Evolutionary conservation across 1,140 invertebrate species (phyloP), one percentile per base, ranked within the genome.

Genomic region (Eriosoma lanigerum): DNA sequence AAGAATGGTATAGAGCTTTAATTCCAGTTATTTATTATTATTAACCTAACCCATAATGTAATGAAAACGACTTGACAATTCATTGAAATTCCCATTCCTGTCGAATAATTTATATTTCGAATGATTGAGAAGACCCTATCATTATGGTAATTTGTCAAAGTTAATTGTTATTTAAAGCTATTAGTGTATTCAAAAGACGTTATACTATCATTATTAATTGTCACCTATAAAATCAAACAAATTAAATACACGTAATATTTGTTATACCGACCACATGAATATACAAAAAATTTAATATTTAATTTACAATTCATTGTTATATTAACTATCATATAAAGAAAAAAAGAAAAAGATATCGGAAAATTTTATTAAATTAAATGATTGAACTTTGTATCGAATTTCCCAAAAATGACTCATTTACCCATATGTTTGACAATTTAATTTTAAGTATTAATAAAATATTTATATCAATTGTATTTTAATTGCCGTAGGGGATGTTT

Each of bases 21-120:
- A 29, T 29, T 62, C 2, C 29, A 62, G 58, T 29, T 62, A 62
- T 29, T 62, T 62, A 62, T 29, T 62, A n/a, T n/a, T n/a, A n/a
- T n/a, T n/a, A n/a, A n/a, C n/a, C n/a, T 8, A 62, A 29, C 1
- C 15, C 15, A 1, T 32, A 29, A 29, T 24, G 26, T 62, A 13
- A 62, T 62, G 8, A 29, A 62, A 62, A 62, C 8, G 6, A 3
- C 19, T 62, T 6, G 15, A 60, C 1, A 15, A 60, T 60, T 29
- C 26, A 19, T 62, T 19, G 19, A 13, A 1, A 19, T 29, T 29
- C 58, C 1, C 9, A 62, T 62, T 29, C 0, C 15, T 15, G 4
- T 17, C 26, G 26, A 62, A 29, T 32, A 60, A 19, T 29, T 62
- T 19, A 9, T 62, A 17, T 19, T 29, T 62, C 15, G 26, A 29